These are phyloP conservation scores for Diadema setosum DNA, from an alignment of 35 echinoderm and acorn worm genomes.

Conservation along the genomic window DNA sequence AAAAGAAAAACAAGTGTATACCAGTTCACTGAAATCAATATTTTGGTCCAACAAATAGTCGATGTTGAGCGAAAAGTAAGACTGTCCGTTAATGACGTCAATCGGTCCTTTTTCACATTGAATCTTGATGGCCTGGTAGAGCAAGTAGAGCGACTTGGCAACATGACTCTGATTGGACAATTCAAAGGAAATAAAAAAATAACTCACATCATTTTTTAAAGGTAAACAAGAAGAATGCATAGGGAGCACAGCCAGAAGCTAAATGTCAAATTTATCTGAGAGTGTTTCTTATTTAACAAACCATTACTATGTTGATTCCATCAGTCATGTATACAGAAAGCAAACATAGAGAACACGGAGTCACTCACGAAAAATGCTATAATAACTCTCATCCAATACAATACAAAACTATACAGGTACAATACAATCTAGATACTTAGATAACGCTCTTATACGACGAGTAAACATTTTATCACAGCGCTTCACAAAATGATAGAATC, in stretches of 20 bases:
- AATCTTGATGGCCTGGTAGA: slow-evolving; percentile 6
- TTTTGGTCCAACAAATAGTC: neutral
- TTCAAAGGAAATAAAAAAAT: neutral
- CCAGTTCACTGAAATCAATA: neutral
- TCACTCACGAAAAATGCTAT: neutral
- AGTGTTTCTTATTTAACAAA: no score
- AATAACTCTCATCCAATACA: neutral
- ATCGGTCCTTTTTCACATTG: neutral
- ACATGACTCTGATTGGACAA: neutral
- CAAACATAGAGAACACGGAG: neutral
- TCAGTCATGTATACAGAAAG: neutral
- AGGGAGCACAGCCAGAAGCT: neutral
- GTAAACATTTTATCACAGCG: neutral
- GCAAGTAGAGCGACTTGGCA: neutral
- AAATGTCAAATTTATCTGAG: no score
- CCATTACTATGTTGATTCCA: neutral
- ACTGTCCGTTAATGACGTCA: slow-evolving; percentile 4
- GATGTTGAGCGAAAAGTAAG: slow-evolving; percentile 12
- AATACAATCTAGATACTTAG: neutral
- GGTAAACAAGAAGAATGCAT: neutral
- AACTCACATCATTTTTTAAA: neutral
- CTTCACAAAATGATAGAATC: neutral
- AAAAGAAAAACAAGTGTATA: neutral
- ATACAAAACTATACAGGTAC: neutral
- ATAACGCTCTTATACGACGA: neutral